Base-by-base conservation (phyloP, 2,797 vertebrate species). In the Cephalopachus bancanus region DNA sequence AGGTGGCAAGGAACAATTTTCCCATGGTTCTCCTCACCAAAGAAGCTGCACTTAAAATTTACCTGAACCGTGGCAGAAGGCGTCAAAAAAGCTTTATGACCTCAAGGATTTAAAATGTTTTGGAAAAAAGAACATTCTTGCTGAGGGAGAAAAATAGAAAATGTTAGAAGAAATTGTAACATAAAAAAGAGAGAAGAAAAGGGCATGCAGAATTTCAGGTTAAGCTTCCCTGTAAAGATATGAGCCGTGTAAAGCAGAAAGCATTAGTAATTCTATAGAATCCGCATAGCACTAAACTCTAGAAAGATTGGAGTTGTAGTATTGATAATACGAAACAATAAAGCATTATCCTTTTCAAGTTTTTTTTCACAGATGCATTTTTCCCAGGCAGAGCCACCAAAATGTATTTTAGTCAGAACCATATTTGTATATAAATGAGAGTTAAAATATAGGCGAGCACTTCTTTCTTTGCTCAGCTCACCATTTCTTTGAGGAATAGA, bases 371-470 rank as follows among this genome's bases (percentile, higher is more conserved):
- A 87, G 96, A 97, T 95, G 94, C 92, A 96, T 93, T 89, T 65
- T 91, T 17, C 85, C 57, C 53, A 83, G 67, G 86, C 83, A 83
- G 85, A 95, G 75, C 24, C 75, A 94, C 57, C 71, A 94, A 95
- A 97, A 94, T 62, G 79, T 94, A 96, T 95, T 97, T 97, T 96
- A 96, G 97, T 97, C 96, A 94, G 85, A 96, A 88, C 7, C 10
- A 22, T 94, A 95, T 96, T 96, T 97, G 71, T 94, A 96, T 84
- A 93, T 87, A 94, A 96, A 97, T 85, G 92, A 72, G n/a, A n/a
- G 71, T 96, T 94, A 94, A 96, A 95, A 93, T 94, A 95, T 1
- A 97, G 53, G 86, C 0, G 0, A 95, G 71, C 30, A 67, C 33
- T 67, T 96, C 86, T 92, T 83, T 92, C 76, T 91, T 67, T 94